Base-by-base conservation (phyloP, 2,113 vertebrate species). In the Sorex araneus region DNA sequence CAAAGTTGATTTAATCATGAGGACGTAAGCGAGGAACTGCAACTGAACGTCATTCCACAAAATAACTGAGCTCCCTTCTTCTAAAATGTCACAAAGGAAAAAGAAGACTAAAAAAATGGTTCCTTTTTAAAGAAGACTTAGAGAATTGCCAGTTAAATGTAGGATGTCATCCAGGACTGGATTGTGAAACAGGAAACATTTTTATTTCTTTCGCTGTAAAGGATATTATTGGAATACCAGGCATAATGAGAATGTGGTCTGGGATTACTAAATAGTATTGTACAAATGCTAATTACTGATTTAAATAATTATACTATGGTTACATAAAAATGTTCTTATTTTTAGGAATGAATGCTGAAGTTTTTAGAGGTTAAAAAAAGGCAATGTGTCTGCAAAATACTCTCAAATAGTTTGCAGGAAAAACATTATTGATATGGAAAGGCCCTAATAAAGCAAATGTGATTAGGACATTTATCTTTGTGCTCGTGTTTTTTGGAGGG, bases 281-380 rank as follows among this genome's bases (percentile, higher is more conserved):
- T 50, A 34, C 50, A 8, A 75, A 70, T 57, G 32, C 54, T 78
- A 91, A 64, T 79, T 93, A 13, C 4, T 32, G 40, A 70, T 64
- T 83, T 69, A 87, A 47, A 64, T 90, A 75, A 84, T 28, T 70
- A 27, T 83, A 64, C 36, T 82, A 9, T 9, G 4, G 30, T 69
- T 71, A 71, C 64, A 32, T 75, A 69, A 87, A 28, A 82, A 6
- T 64, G 75, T 75, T 34, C 6, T 36, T 81, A 81, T 57, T 90
- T 90, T 94, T 84, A 81, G 86, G 27, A 87, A 79, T 15, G 66
- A 0, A 73, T 25, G 78, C 18, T 1, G 1, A 80, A 94, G 36
- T 54, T 36, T 74, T 80, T 28, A 90, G 32, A 75, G 50, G 25
- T 23, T 74, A 50, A 90, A 90, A 90, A 90, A 84, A 81, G 19